Percentiles rank a stretch among this genome's conserved stretches.
Conservation (phyloP, 1,140 invertebrate genomes). For the Periplaneta americana region DNA sequence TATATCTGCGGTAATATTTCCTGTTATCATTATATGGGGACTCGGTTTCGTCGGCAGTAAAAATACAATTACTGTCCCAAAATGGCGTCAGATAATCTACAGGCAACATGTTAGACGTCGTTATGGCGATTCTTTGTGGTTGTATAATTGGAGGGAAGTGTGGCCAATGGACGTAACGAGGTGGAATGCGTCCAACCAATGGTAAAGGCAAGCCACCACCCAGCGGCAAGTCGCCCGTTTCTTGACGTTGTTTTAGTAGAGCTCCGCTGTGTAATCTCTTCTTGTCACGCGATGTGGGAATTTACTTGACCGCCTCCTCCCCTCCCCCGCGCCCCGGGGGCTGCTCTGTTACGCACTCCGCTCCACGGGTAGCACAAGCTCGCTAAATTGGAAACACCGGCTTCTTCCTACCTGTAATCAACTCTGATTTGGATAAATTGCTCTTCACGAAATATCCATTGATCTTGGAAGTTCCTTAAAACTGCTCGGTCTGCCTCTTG, state of each 20-base stretch:
- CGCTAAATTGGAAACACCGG: not conserved
- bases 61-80: not conserved
- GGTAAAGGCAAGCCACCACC: not conserved
- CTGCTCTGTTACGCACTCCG: not conserved
- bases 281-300: not conserved
- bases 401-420: not conserved
- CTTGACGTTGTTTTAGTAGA: not conserved
- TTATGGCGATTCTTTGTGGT: not conserved
- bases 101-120: not conserved
- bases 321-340: not conserved
- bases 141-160: not conserved
- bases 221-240: too few species aligned
- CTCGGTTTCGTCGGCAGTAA: not conserved
- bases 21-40: too few species aligned
- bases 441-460: not conserved
- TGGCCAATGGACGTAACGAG: not conserved
- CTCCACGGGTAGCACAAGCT: not conserved
- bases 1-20: too few species aligned
- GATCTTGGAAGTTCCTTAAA: not conserved
- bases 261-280: not conserved
- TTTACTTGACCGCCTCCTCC: not conserved
- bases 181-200: not conserved
- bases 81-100: not conserved
- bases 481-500: too few species aligned
- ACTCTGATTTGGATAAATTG: not conserved